Conservation (phyloP, 2,113 vertebrate species). For the Solea solea region DNA sequence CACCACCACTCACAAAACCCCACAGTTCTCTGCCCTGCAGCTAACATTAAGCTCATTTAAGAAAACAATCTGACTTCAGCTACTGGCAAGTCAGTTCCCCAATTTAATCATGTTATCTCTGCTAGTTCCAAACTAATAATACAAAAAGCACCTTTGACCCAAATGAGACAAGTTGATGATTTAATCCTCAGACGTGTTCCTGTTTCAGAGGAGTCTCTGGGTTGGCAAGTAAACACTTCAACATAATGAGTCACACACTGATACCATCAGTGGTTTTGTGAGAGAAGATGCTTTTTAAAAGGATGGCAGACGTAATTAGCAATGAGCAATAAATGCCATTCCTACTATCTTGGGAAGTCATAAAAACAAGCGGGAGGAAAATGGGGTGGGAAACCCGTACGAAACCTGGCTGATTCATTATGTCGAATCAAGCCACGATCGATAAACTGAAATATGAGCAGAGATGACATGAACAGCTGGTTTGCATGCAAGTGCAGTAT, state of each 20-base stretch:
- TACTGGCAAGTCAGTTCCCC: conserved; percentile 1
- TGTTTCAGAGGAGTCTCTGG: conserved; percentile 50
- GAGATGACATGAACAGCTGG: background rate
- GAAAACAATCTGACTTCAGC: background rate
- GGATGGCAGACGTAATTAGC: conserved; percentile 41
- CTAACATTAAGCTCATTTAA: background rate
- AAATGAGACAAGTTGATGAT: conserved; percentile 17
- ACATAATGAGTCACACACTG: conserved; percentile 63
- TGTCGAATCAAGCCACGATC: background rate
- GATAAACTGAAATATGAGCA: background rate
- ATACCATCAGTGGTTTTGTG: conserved; percentile 33
- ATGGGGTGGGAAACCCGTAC: conserved; percentile 2
- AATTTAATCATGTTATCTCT: conserved; percentile 12
- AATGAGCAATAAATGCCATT: conserved; percentile 43
- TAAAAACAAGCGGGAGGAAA: conserved; percentile 17
- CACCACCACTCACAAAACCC: background rate
- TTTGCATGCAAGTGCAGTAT: conserved; percentile 14
- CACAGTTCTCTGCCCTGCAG: background rate
- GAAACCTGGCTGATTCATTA: background rate
- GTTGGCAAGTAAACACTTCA: conserved; percentile 53
- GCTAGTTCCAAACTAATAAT: conserved; percentile 2
- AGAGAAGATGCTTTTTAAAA: conserved; percentile 22
- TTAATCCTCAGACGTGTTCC: conserved; percentile 18
- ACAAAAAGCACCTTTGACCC: conserved; percentile 9
- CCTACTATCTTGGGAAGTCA: conserved; percentile 24